Evolutionary conservation across 2,797 vertebrate genomes (phyloP).

Genomic region (Iguana delicatissima): DNA sequence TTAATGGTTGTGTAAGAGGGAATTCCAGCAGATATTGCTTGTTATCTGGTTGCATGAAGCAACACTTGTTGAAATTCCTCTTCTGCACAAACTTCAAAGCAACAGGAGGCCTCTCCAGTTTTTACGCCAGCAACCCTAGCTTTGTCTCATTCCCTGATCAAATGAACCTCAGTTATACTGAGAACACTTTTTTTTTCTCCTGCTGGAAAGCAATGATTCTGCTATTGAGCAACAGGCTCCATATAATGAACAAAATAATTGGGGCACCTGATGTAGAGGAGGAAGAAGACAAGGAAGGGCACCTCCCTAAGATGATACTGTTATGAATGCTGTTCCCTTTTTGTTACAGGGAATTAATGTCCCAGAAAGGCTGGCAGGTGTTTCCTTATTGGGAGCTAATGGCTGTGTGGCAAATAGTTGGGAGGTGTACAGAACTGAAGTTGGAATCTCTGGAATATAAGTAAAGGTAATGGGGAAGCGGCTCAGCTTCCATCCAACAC

Average conservation of each 20-base stretch:
- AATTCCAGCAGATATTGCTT: too few relatives aligned
- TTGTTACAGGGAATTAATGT: background rate
- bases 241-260: background rate
- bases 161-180: background rate
- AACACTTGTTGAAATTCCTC: too few relatives aligned
- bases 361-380: background rate
- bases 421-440: background rate
- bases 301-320: background rate
- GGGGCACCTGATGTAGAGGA: background rate
- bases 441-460: background rate
- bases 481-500: background rate
- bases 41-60: too few relatives aligned
- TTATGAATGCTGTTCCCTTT: background rate
- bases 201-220: background rate
- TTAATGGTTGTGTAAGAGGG: too few relatives aligned
- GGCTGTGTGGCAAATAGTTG: background rate
- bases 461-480: background rate
- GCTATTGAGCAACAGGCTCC: background rate
- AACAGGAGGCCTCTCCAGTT: too few relatives aligned
- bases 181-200: background rate
- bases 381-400: background rate
- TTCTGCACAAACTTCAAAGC: too few relatives aligned
- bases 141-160: background rate
- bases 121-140: too few relatives aligned
- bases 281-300: background rate